Base-by-base conservation (phyloP, 2,888 invertebrate genomes). In the Zeuzera pyrina region DNA sequence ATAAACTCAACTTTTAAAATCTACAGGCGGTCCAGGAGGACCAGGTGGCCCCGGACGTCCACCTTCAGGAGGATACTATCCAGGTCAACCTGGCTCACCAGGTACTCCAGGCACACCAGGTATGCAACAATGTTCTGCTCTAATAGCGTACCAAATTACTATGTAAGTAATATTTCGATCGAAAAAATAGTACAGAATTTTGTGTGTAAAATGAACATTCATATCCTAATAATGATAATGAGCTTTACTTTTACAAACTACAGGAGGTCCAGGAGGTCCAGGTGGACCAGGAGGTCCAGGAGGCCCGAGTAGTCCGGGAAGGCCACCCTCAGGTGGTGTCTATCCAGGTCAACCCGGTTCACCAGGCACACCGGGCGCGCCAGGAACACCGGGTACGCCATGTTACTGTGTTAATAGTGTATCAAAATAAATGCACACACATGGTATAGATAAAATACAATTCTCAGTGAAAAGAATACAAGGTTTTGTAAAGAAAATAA, bases 21-120 rank as follows among this genome's bases (percentile, higher is more conserved):
- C n/a, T 31, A 6, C 12, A 27, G 28, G 45, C 1, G 30, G 38
- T 6, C 40, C 45, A 12, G 52, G 52, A 3, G 31, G 39, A 4
- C 55, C 57, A 15, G 45, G 40, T 6, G 41, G 36, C 31, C 53
- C 55, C 31, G 51, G 40, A 10, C 35, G 34, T 6, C 47, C 50
- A 25, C 47, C 50, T 11, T 38, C 33, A 12, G 31, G 38, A 7
- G 25, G 25, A 8, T 10, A 25, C 7, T 25, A 25, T 12, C 47
- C 50, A 1, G 39, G 45, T 15, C 31, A 30, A 29, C 23, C 23
- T n/a, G 23, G 23, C 8, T 27, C 13, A 25, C 30, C 30, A 22
- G 23, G 22, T 8, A 15, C 40, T 15, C 50, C 55, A 32, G 48
- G 47, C 12, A 15, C 28, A 5, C 30, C 34, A 10, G 33, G 33